Percentiles rank a stretch among this genome's conserved stretches.
phyloP scores from a whole-genome alignment of 2,797 vertebrate genomes.

The Hephaestus fuliginosus region DNA sequence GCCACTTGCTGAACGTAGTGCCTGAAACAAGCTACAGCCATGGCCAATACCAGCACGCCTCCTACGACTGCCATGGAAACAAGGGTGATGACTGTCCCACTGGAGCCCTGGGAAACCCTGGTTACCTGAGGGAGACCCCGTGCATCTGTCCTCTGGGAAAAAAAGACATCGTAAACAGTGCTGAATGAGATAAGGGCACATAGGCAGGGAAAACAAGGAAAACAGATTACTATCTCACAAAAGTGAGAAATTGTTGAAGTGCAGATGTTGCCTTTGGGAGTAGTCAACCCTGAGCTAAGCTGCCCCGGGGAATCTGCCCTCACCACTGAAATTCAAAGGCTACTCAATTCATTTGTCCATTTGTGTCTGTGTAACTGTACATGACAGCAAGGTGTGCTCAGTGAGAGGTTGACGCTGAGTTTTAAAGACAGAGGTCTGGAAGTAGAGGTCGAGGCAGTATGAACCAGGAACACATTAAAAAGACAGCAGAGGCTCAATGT shows the following conservation, averaged over 20 bases:
- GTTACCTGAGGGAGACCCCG: slow-evolving; percentile 84
- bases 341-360: slow-evolving; percentile 30
- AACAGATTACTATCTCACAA: background rate
- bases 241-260: slow-evolving; percentile 16
- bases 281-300: background rate
- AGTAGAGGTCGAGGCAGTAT: slow-evolving; percentile 20
- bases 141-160: slow-evolving; percentile 89
- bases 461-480: slow-evolving; percentile 26
- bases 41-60: slow-evolving; percentile 89
- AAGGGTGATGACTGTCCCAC: slow-evolving; percentile 91
- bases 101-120: slow-evolving; percentile 87
- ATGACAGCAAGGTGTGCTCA: slow-evolving; percentile 40
- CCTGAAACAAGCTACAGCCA: slow-evolving; percentile 88
- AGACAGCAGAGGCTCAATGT: slow-evolving; percentile 29
- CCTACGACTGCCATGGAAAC: slow-evolving; percentile 93
- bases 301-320: slow-evolving; percentile 9
- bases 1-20: slow-evolving; percentile 91
- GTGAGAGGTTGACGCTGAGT: slow-evolving; percentile 33
- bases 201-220: slow-evolving; percentile 9
- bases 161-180: slow-evolving; percentile 24
- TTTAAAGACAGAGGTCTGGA: slow-evolving; percentile 50
- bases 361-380: slow-evolving; percentile 24
- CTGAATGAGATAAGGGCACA: background rate
- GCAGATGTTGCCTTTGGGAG: background rate
- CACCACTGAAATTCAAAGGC: slow-evolving; percentile 47